Evolutionary conservation across 2,113 vertebrate genomes (phyloP), one percentile per base, ranked within the genome.

Genomic region (Rhea americana): DNA sequence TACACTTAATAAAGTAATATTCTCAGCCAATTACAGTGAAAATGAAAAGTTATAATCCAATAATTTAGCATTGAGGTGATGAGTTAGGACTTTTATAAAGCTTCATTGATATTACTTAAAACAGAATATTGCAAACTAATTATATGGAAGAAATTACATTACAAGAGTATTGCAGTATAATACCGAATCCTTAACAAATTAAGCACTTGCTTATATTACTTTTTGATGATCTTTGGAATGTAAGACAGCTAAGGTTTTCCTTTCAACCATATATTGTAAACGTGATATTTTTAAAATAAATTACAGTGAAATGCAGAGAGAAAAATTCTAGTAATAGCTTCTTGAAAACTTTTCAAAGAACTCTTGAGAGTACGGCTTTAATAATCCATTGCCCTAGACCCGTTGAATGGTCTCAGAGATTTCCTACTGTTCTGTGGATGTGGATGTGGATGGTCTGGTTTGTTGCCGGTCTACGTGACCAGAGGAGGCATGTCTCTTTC

Each of bases 21-120:
- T 94, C 70, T 70, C 73, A 92, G 45, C 51, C 93, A 97, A 84
- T 91, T 83, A 71, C 82, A 73, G 94, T 93, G 75, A 91, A 94
- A 84, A 86, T 43, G 45, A 78, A 79, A 93, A 93, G 47, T 75
- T 82, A 77, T 68, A 85, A 87, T 87, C 50, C 45, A 89, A 15
- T 75, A 61, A 79, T 90, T 90, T 93, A 90, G 70, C 67, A 72
- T 13, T 63, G 76, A 87, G 43, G 45, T 88, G 28, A 93, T 94
- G 51, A 94, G 85, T 91, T 93, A 92, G 67, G 48, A 76, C 28
- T 93, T 93, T 75, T 91, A 77, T 88, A 92, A 91, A 82, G 59
- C 79, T 90, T 53, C 73, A 68, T 43, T 93, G 78, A 24, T 20
- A 41, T 91, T 82, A 72, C 39, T 93, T 92, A 84, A 93, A 95